Evolutionary conservation across 2,797 vertebrate genomes (phyloP), one percentile per base, ranked within the genome.

Genomic region (Zalophus californianus): DNA sequence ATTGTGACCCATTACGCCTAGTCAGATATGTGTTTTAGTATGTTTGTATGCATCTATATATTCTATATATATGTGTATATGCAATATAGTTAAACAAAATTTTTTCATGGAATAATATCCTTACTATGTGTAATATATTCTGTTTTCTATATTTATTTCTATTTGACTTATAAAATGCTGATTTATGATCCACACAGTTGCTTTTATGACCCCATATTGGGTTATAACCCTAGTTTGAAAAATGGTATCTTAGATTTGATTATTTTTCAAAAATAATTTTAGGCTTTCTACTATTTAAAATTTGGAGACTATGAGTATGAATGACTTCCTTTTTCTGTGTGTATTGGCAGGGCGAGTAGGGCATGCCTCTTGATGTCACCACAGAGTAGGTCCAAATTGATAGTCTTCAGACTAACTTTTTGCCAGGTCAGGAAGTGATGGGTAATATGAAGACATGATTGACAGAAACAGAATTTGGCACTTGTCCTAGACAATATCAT

Each of bases 391-490:
- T 93, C 94, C 41, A 97, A 44, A 96, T 93, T 97, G 73, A 82
- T 94, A 97, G 91, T 92, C 93, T 95, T n/a, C 77, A 97, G n/a
- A 96, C 68, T 89, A 44, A 87, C 52, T 88, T 97, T 95, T 96
- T 97, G 78, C 70, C 78, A 93, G 64, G 78, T 97, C 96, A 96
- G 90, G 75, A 97, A 98, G 62, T 94, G 86, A 94, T 92, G 56
- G 29, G 87, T 94, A 82, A 93, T 93, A 94, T 87, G 97, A 97
- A 96, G 93, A 97, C 75, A 60, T 93, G 95, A 97, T 94, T 95
- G 95, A 94, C 96, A 97, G 93, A 97, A 96, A 96, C 92, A 91
- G 83, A 97, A 88, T 94, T 94, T 98, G 96, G 94, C 96, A 77
- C 14, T 83, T 88, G 7, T 84, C 68, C 79, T 89, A 93, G 70